phyloP scores from a whole-genome alignment of 2,113 vertebrate genomes.

The Menura novaehollandiae region DNA sequence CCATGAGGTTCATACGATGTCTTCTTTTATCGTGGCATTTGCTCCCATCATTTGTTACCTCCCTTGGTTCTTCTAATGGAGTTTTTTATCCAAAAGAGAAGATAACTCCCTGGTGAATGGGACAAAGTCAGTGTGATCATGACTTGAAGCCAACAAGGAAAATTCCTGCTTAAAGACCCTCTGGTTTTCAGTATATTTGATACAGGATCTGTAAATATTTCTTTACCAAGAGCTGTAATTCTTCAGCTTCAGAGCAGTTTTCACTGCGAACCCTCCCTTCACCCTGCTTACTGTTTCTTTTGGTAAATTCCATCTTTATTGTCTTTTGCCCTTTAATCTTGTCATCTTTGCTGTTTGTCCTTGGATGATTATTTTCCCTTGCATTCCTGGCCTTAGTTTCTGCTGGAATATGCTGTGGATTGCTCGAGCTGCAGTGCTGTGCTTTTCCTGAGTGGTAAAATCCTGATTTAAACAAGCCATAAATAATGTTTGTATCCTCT shows the following conservation, averaged over 20 bases:
- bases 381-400: neutral
- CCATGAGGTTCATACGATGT: fast-evolving
- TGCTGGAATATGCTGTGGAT: neutral
- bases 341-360: neutral
- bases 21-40: neutral
- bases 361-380: neutral
- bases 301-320: neutral
- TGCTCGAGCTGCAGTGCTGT: neutral
- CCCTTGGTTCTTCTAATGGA: neutral
- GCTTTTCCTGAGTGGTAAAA: neutral
- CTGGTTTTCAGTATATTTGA: neutral
- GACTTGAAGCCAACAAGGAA: fast-evolving
- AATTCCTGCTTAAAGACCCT: neutral
- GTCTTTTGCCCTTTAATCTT: neutral
- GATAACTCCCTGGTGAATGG: no score
- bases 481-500: fast-evolving
- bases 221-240: neutral
- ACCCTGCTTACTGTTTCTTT: neutral
- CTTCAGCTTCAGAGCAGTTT: neutral
- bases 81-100: neutral
- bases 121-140: fast-evolving
- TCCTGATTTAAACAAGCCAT: neutral
- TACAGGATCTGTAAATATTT: neutral
- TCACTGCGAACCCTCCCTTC: neutral
- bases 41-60: neutral